A percentile compares a stretch with the other conserved stretches of the same genome.
These are phyloP conservation scores for Cephus nigrinus DNA, from an alignment of 2,888 invertebrate genomes.

Conservation along the genomic window DNA sequence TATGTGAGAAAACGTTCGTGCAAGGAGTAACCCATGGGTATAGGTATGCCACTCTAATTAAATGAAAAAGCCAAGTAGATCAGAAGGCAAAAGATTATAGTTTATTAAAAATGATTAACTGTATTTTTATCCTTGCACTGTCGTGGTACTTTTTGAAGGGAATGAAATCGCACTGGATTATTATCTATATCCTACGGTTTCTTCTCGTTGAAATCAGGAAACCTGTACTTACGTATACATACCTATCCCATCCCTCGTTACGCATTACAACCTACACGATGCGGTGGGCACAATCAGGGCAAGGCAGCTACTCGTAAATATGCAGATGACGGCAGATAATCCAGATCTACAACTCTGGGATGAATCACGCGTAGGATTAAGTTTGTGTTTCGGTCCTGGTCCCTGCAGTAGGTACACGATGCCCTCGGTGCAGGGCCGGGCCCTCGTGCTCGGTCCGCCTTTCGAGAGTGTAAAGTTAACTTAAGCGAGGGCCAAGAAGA, in stretches of 20 bases:
- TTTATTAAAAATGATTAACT: not conserved
- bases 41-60: not conserved
- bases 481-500: slow-evolving; percentile 55
- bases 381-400: slow-evolving; percentile 36
- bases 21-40: not conserved
- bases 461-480: slow-evolving; percentile 55
- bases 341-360: slow-evolving; percentile 55
- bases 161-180: not conserved
- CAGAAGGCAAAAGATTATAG: not conserved
- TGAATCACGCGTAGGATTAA: slow-evolving; percentile 59
- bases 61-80: not conserved
- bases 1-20: not conserved
- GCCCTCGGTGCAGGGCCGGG: not conserved
- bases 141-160: not conserved
- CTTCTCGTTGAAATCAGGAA: not conserved
- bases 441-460: slow-evolving; percentile 16
- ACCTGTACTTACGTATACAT: not conserved
- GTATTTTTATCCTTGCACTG: not conserved
- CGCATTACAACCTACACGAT: slow-evolving; percentile 3
- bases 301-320: slow-evolving; percentile 56
- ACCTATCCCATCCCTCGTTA: not conserved
- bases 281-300: slow-evolving; percentile 30
- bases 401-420: slow-evolving; percentile 11
- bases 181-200: not conserved
- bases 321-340: slow-evolving; percentile 63